A percentile compares a stretch with the other conserved stretches of the same genome.
phyloP scores from a whole-genome alignment of 2,888 invertebrate genomes.

The Anaspis maculata region DNA sequence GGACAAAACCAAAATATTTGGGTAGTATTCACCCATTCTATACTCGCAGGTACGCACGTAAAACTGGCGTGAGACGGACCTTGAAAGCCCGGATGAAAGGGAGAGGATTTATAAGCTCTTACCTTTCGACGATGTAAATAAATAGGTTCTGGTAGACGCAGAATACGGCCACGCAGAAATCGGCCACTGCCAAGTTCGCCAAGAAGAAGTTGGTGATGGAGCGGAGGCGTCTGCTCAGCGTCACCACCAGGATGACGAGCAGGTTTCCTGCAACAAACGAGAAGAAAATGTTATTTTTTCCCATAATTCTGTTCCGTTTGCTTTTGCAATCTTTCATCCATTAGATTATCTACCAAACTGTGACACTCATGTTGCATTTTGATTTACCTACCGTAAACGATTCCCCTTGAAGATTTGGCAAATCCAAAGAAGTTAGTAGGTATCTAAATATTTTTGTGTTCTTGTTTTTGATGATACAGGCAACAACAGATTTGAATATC shows the following conservation, averaged over 20 bases:
- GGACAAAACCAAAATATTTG: too few relatives aligned
- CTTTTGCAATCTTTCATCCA: background rate
- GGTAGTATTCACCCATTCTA: too few relatives aligned
- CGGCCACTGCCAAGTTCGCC: constrained; percentile 83
- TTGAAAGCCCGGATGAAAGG: too few relatives aligned
- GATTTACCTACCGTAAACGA: background rate
- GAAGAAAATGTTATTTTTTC: background rate
- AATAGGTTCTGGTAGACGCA: constrained; percentile 85
- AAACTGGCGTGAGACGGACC: too few relatives aligned
- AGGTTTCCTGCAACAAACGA: constrained; percentile 64
- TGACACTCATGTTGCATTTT: background rate
- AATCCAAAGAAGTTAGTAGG: too few relatives aligned
- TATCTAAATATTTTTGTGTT: too few relatives aligned
- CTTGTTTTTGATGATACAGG: too few relatives aligned
- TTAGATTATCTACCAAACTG: background rate
- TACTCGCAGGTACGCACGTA: too few relatives aligned
- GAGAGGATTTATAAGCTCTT: too few relatives aligned
- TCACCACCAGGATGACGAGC: constrained; percentile 79
- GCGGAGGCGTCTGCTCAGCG: constrained; percentile 69
- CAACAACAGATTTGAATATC: too few relatives aligned
- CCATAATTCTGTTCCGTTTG: background rate
- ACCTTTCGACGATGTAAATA: constrained; percentile 65
- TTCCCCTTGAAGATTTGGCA: too few relatives aligned
- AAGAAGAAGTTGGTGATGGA: constrained; percentile 89
- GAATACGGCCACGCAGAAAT: constrained; percentile 86